A percentile compares a stretch with the other conserved stretches of the same genome.
Evolutionary conservation across 2,113 vertebrate genomes (phyloP).

Genomic region (Bagarius yarrelli): DNA sequence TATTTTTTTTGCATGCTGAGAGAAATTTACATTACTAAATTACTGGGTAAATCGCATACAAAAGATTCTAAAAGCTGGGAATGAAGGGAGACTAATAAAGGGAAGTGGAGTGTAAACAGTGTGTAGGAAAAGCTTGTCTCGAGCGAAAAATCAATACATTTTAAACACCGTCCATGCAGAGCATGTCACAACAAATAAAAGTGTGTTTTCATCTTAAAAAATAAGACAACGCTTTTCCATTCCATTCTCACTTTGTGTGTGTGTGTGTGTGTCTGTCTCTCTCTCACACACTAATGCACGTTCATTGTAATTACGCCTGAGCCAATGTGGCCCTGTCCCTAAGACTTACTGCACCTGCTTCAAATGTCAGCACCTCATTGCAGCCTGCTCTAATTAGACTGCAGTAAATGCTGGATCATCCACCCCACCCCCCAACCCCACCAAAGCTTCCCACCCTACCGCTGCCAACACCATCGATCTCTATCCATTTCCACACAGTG

Average conservation of each 20-base stretch:
- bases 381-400: constrained; percentile 53
- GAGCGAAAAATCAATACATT: constrained; percentile 7
- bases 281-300: background rate
- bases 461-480: constrained; percentile 41
- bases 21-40: background rate
- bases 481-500: constrained; percentile 21
- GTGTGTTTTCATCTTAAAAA: constrained; percentile 18
- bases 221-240: too few relatives aligned
- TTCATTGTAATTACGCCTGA: constrained; percentile 48
- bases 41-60: background rate
- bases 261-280: background rate
- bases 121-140: constrained; percentile 10
- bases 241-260: too few relatives aligned
- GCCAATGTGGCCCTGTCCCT: constrained; percentile 43
- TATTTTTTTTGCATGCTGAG: background rate
- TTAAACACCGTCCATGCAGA: background rate
- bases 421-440: background rate
- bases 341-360: constrained; percentile 46
- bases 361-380: constrained; percentile 52
- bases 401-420: constrained; percentile 38
- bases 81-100: constrained; percentile 18
- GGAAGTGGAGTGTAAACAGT: background rate
- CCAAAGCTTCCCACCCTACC: background rate
- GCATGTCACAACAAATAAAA: constrained; percentile 36
- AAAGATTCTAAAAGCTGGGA: constrained; percentile 15